Evolutionary conservation across 2,888 invertebrate genomes (phyloP).

Genomic region (Torymus aiolomorphi): DNA sequence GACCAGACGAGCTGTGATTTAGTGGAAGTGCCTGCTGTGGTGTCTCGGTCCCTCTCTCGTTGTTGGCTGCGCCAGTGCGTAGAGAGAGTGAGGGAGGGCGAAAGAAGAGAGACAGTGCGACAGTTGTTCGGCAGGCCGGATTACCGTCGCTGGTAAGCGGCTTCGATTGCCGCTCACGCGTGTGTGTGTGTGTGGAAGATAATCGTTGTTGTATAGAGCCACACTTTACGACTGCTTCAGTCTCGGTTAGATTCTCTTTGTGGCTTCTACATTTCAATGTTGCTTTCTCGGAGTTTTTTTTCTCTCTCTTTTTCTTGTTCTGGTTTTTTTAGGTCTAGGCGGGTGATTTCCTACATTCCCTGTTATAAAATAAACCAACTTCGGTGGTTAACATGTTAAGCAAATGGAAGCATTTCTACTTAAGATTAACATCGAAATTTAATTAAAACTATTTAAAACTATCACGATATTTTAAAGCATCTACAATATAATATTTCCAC

Average conservation of each 20-base stretch:
- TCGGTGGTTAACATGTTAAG: too few relatives aligned
- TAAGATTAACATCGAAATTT: too few relatives aligned
- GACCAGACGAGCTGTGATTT: constrained; percentile 43
- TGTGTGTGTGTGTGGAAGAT: neutral
- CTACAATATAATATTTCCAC: too few relatives aligned
- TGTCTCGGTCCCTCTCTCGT: neutral
- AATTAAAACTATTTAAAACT: too few relatives aligned
- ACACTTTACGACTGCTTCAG: neutral
- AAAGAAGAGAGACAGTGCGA: constrained; percentile 36
- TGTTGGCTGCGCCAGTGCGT: neutral
- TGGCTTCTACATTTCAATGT: too few relatives aligned
- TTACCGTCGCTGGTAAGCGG: constrained; percentile 40
- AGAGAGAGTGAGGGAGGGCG: neutral
- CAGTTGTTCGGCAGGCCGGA: constrained; percentile 31
- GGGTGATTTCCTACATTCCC: too few relatives aligned
- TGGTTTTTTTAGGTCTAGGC: too few relatives aligned
- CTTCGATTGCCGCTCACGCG: constrained; percentile 23
- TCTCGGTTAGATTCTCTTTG: neutral
- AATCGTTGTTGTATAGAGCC: neutral
- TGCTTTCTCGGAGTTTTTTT: too few relatives aligned
- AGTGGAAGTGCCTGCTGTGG: neutral
- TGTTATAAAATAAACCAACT: too few relatives aligned
- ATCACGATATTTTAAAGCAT: too few relatives aligned
- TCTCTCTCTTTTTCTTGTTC: too few relatives aligned
- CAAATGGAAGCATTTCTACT: too few relatives aligned